phyloP scores from a whole-genome alignment of 2,797 vertebrate species.

The Poecilia picta region DNA sequence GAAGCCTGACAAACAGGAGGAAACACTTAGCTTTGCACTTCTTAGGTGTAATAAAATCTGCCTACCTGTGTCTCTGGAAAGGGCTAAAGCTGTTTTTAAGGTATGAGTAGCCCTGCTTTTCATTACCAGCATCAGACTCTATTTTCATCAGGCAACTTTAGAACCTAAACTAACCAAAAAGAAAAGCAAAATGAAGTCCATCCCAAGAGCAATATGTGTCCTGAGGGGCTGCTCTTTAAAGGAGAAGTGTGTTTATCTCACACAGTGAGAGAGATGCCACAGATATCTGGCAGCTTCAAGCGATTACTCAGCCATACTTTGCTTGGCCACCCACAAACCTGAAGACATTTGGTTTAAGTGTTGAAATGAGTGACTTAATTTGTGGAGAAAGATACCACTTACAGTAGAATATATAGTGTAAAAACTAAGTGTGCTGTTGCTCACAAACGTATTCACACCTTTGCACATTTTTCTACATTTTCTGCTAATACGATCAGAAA shows the following conservation, averaged over 20 bases:
- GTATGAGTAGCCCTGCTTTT: not conserved
- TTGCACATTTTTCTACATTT: not conserved
- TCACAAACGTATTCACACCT: conserved; percentile 24
- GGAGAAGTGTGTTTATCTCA: conserved; percentile 54
- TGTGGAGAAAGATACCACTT: conserved; percentile 12
- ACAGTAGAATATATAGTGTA: not conserved
- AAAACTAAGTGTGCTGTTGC: conserved; percentile 16
- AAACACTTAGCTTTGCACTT: conserved; percentile 1
- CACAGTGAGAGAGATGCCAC: conserved; percentile 49
- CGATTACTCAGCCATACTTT: conserved; percentile 40
- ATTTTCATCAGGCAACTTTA: conserved; percentile 26
- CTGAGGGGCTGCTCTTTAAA: conserved; percentile 42
- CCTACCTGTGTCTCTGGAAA: conserved; percentile 1
- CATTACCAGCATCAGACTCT: conserved; percentile 26
- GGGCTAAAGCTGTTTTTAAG: conserved; percentile 2
- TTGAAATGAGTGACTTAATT: conserved; percentile 50
- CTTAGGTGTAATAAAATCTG: not conserved
- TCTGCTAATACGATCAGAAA: not conserved
- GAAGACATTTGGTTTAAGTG: conserved; percentile 38
- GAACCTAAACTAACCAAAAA: conserved; percentile 10
- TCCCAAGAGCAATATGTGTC: conserved; percentile 20
- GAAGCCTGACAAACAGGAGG: conserved; percentile 11
- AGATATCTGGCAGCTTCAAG: conserved; percentile 44
- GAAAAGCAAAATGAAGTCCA: conserved; percentile 4
- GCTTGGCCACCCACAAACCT: conserved; percentile 55